phyloP scores from a whole-genome alignment of 2,888 invertebrate species.

The Caenorhabditis uteleia region DNA sequence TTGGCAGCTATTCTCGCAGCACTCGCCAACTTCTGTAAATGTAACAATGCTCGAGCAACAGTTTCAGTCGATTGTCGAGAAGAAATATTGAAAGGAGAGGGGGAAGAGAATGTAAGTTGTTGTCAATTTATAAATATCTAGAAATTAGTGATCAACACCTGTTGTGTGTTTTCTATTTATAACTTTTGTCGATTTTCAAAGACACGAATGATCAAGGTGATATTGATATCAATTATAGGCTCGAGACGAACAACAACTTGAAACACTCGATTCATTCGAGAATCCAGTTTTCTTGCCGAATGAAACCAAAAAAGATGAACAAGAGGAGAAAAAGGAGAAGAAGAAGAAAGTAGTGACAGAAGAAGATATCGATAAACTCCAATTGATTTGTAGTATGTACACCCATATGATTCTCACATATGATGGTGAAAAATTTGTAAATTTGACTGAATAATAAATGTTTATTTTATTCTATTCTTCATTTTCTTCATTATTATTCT shows the following conservation, averaged over 20 bases:
- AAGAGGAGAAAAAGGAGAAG: background rate
- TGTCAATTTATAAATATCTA: no score
- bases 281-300: constrained; percentile 11
- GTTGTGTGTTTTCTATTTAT: no score
- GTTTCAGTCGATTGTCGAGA: constrained; percentile 15
- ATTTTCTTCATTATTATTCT: constrained; percentile 7
- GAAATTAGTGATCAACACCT: no score
- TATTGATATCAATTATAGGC: background rate
- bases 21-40: constrained; percentile 20
- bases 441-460: constrained; percentile 3
- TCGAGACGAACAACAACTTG: constrained; percentile 1
- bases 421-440: constrained; percentile 5
- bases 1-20: constrained; percentile 26
- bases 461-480: constrained; percentile 1
- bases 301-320: constrained; percentile 3
- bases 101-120: constrained; percentile 2
- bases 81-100: constrained; percentile 1
- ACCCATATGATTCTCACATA: constrained; percentile 14
- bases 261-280: constrained; percentile 16
- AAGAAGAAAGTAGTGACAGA: background rate
- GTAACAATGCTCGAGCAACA: constrained; percentile 17
- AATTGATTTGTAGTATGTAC: constrained; percentile 14
- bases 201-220: constrained; percentile 10
- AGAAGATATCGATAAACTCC: constrained; percentile 5
- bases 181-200: no score